Evolutionary conservation across 2,888 invertebrate genomes (phyloP).

Genomic region (Ophonus ardosiacus): DNA sequence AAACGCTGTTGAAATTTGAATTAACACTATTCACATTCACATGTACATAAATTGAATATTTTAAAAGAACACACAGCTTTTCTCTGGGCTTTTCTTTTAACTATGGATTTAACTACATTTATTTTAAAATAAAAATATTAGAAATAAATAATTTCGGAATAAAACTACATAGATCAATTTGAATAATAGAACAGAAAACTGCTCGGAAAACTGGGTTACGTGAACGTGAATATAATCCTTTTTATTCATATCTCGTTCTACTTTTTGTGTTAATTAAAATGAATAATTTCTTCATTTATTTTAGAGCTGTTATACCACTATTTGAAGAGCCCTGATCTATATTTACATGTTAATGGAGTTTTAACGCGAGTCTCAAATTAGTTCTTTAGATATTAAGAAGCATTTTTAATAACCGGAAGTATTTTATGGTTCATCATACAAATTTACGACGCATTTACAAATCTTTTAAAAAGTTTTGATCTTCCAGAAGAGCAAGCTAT

Average conservation of each 20-base stretch:
- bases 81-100: too few species aligned
- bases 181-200: too few species aligned
- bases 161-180: too few species aligned
- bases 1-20: too few species aligned
- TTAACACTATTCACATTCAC: too few species aligned
- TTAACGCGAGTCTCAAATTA: conserved; percentile 25
- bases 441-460: conserved; percentile 40
- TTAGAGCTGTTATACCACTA: not conserved
- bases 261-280: not conserved
- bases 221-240: not conserved
- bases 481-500: not conserved
- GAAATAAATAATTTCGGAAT: too few species aligned
- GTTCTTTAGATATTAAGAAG: conserved; percentile 33
- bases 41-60: too few species aligned
- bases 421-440: conserved; percentile 46
- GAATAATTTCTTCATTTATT: not conserved
- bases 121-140: too few species aligned
- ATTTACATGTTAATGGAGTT: conserved; percentile 37
- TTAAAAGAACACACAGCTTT: too few species aligned
- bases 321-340: conserved; percentile 23
- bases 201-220: too few species aligned
- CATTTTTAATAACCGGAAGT: conserved; percentile 53
- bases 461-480: conserved; percentile 44
- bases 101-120: too few species aligned
- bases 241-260: not conserved